Evolutionary conservation across 2,888 invertebrate species (phyloP), one percentile per base, ranked within the genome.

Genomic region (Sipha maydis): DNA sequence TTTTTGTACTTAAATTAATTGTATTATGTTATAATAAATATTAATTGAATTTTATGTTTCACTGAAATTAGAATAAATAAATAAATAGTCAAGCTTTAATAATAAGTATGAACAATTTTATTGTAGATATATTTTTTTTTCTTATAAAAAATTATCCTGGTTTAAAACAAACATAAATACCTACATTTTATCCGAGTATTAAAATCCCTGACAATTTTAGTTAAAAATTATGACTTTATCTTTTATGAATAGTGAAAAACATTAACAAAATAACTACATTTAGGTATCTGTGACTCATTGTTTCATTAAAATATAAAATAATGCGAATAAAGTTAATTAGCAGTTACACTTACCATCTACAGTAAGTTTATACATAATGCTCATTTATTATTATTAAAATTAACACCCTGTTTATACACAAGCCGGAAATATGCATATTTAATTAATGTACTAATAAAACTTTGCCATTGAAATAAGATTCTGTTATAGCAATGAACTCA

Each of bases 341-440:
- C 56, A 54, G n/a, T 56, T 73, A n/a, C 71, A 83, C 73, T 83
- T 73, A 83, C 83, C 54, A 73, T 83, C 83, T 19, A 34, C 34
- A 73, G 5, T 28, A 73, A 83, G 83, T 73, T 83, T 83, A 83
- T 38, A 34, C 73, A 34, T 34, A 56, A 56, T 34, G 34, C 56
- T 19, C 34, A 56, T 83, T 83, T 83, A 83, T 83, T 73, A 73
- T 56, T 83, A 83, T 83, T 83, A 83, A 83, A 83, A 54, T 83
- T 73, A 83, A 73, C 54, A 73, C 73, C 73, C 34, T 82, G 48
- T 71, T 69, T 82, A 28, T 82, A 31, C 14, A 71, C 41, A 48
- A 82, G 14, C 31, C 69, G 28, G 31, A 69, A 82, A 82, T 82
- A 82, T 82, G 82, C 82, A 82, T 82, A 82, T 71, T 71, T 82